Base-by-base conservation (phyloP, 1,140 invertebrate species). In the Leucophenga varia region DNA sequence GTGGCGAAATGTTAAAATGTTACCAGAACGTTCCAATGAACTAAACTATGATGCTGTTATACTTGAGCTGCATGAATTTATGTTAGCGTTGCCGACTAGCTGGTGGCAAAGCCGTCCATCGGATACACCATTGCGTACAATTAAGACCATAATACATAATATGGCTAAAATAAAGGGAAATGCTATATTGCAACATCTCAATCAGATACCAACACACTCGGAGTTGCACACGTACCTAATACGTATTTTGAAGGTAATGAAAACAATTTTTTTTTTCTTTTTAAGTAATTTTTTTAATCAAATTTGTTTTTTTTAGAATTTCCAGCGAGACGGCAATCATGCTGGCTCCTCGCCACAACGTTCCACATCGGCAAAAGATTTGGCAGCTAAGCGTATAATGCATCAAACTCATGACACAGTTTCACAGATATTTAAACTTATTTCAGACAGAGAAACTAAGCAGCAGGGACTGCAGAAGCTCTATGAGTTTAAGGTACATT, bases 91-190 rank as follows among this genome's bases (percentile, higher is more conserved):
- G 72, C 90, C 90, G 10, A 82, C 80, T 46, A 76, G 76, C 7
- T 86, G 84, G 75, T 90, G 89, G 87, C 87, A 86, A 56, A 81
- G 81, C 30, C 78, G 82, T 35, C 76, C 79, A n/a, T 82, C 81
- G 7, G 89, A 92, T 60, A 87, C 85, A 19, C 88, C 90, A 2
- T 61, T 92, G 30, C 58, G 93, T 56, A 96, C 93, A 25, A 84
- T 96, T 16, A 96, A 95, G 79, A 97, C 93, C 1, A 81, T 96
- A 54, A 79, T 96, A 42, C 91, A 95, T 73, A 86, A 90, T 34
- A 82, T 94, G 74, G 87, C 86, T 30, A 88, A 87, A 75, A 81
- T 86, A 38, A 89, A 89, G 71, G 87, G 87, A 1, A 81, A 81
- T 30, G 81, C 83, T 43, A 88, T 93, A 52, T 80, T 91, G 36